Conservation (phyloP, 2,113 vertebrate species). For the Tyrannus savana region DNA sequence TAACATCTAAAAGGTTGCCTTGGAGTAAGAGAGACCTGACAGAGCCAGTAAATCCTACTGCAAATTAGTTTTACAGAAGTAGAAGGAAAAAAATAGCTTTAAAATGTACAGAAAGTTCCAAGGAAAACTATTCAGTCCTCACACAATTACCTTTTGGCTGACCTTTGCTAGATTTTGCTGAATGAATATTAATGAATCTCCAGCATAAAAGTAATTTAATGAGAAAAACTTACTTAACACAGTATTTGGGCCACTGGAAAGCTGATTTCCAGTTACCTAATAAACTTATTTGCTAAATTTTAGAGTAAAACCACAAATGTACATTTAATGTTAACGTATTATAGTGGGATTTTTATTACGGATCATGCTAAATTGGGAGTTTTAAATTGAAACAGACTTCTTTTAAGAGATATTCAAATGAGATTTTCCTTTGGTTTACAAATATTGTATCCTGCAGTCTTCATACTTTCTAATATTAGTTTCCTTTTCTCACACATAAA, state of each 20-base stretch:
- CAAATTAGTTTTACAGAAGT: background rate
- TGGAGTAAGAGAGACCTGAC: background rate
- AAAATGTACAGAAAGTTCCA: background rate
- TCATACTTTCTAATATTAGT: background rate
- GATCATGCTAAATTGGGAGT: background rate
- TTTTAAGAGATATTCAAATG: background rate
- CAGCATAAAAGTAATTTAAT: background rate
- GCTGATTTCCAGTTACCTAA: background rate
- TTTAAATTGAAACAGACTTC: background rate
- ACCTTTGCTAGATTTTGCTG: background rate
- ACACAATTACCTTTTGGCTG: conserved; percentile 2
- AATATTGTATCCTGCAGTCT: background rate
- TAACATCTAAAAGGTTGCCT: background rate
- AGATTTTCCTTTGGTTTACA: background rate
- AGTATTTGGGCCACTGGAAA: background rate
- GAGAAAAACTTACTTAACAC: background rate
- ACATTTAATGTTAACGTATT: background rate
- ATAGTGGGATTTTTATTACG: background rate
- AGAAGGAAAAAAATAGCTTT: background rate
- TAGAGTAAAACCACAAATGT: background rate
- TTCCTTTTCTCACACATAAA: background rate
- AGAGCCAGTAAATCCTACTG: background rate
- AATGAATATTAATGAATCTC: conserved; percentile 13
- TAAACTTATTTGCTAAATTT: background rate
- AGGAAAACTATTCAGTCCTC: background rate